A percentile compares a stretch with the other conserved stretches of the same genome.
These are phyloP conservation scores for Drosophila robusta DNA, from an alignment of 2,888 invertebrate species.

Conservation along the genomic window DNA sequence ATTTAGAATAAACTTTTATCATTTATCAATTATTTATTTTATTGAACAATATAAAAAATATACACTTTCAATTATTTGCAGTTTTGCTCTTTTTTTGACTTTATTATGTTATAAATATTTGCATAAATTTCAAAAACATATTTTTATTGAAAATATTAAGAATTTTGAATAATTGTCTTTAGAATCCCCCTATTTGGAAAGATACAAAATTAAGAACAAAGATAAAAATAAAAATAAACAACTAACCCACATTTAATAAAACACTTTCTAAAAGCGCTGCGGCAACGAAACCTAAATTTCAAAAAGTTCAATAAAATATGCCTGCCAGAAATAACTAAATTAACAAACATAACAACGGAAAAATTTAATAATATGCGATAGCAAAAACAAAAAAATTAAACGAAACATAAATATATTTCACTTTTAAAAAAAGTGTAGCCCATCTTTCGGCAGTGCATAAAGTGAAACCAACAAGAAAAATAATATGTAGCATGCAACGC, in stretches of 20 bases:
- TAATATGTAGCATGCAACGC: conserved; percentile 52
- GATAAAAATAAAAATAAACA: conserved; percentile 1
- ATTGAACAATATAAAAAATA: too few relatives aligned
- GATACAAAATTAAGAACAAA: background rate
- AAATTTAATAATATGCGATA: conserved; percentile 4
- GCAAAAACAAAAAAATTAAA: conserved; percentile 9
- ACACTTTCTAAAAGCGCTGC: conserved; percentile 63
- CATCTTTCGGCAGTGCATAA: conserved; percentile 54
- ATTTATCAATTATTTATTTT: too few relatives aligned
- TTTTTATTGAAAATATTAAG: background rate
- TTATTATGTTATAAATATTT: background rate
- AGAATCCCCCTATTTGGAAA: conserved; percentile 13
- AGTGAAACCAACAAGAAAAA: conserved; percentile 27
- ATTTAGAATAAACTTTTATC: too few relatives aligned
- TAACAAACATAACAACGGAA: conserved; percentile 14
- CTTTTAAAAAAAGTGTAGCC: conserved; percentile 47
- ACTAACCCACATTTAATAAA: conserved; percentile 28
- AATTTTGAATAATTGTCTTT: background rate
- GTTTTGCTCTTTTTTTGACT: background rate
- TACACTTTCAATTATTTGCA: too few relatives aligned
- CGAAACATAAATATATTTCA: background rate
- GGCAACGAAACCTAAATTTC: conserved; percentile 62
- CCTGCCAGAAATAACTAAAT: conserved; percentile 4
- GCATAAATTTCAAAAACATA: background rate
- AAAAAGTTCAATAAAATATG: conserved; percentile 27